Percentiles rank a stretch among this genome's conserved stretches.
Evolutionary conservation across 2,113 vertebrate genomes (phyloP).

Genomic region (Periophthalmodon schlosseri): DNA sequence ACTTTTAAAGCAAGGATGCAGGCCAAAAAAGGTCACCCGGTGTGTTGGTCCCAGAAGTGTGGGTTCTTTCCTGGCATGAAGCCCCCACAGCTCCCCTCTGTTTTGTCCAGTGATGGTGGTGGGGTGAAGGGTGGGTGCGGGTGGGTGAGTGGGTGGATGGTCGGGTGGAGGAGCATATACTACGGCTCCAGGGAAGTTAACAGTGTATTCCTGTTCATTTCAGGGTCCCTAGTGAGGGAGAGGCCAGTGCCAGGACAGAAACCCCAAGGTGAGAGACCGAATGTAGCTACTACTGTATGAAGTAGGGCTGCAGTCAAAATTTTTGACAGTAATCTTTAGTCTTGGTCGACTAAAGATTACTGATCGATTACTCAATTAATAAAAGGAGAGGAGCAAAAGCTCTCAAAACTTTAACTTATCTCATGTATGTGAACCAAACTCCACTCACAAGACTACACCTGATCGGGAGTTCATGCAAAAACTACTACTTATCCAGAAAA

Average conservation of each 20-base stretch:
- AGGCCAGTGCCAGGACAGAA: constrained; percentile 94
- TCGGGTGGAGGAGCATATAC: neutral
- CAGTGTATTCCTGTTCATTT: constrained; percentile 70
- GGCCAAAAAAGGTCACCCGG: constrained; percentile 35
- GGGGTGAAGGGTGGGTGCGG: constrained; percentile 16
- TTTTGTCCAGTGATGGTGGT: constrained; percentile 52
- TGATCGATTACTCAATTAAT: too few relatives aligned
- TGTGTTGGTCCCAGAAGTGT: constrained; percentile 61
- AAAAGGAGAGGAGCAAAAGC: too few relatives aligned
- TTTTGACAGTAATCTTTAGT: too few relatives aligned
- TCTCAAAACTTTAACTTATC: too few relatives aligned
- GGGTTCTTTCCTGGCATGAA: constrained; percentile 74
- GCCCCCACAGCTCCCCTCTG: constrained; percentile 55
- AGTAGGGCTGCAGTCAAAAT: too few relatives aligned
- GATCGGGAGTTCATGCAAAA: too few relatives aligned
- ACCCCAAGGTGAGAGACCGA: constrained; percentile 88
- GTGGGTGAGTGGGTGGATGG: constrained; percentile 1
- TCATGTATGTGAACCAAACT: too few relatives aligned
- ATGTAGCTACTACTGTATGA: neutral
- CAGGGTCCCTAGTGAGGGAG: constrained; percentile 96
- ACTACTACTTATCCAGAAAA: too few relatives aligned
- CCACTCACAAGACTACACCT: too few relatives aligned
- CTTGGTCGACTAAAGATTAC: too few relatives aligned
- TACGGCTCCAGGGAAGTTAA: constrained; percentile 29
- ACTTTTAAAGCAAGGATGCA: constrained; percentile 24